Evolutionary conservation across 1,140 invertebrate genomes (phyloP), one percentile per base, ranked within the genome.

Genomic region (Zaprionus ghesquierei): DNA sequence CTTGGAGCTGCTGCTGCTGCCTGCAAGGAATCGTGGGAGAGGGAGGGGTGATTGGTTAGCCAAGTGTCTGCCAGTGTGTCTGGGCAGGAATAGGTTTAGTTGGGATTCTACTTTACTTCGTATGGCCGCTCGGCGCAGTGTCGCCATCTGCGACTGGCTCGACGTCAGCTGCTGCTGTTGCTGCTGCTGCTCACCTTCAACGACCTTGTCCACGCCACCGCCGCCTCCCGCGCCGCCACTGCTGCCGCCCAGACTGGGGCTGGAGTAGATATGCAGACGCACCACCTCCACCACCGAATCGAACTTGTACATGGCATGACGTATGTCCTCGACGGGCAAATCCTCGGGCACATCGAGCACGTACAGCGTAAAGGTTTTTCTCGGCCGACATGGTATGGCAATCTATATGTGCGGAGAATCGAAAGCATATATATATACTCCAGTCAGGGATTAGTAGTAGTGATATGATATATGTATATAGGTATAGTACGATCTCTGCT

Each of bases 331-430:
- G 79, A 96, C 96, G 0, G 96, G 96, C 49, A 97, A 92, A 82
- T 97, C 96, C 79, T 96, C 95, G 0, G 96, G 96, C 33, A 97
- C 95, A 81, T 97, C 96, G 65, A 96, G 94, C 38, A 96, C 96
- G 80, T 96, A 95, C 49, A 96, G 93, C 0, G 96, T 95, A 78
- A 96, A 97, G 5, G 95, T 97, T 92, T 96, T 96, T 70, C 96
- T 95, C 1, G 96, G 96, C 79, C 96, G 93, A 79, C 96, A 97
- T 5, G 96, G 96, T 71, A 97, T 96, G 20, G 95, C 95, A 51
- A 97, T 95, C 95, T 96, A 71, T 22, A 12, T 63, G 54, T n/a
- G n/a, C n/a, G n/a, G n/a, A 38, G 25, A 55, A 44, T 31, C 35
- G 23, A 46, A 20, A 20, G 41, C 33, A 22, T 46, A 46, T 46